Base-by-base conservation (phyloP, 1,140 invertebrate species). In the Papilio polytes region DNA sequence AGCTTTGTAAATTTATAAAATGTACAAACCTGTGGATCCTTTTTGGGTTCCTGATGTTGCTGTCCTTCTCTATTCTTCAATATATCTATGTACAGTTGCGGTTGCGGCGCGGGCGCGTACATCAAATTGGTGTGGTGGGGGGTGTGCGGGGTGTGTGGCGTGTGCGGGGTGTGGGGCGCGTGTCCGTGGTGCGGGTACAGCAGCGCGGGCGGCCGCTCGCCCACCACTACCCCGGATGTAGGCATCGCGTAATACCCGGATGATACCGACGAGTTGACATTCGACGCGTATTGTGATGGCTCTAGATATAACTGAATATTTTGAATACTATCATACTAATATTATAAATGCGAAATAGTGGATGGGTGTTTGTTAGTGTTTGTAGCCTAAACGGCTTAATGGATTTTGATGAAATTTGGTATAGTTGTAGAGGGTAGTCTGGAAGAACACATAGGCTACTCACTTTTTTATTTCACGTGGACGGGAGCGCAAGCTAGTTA, bases 131-230 rank as follows among this genome's bases (percentile, higher is more conserved):
- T 86, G 80, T 94, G 92, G 74, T 94, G 92, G 3, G 90, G 92
- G 6, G 90, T 88, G 74, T 91, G 89, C 18, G 85, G 85, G 76
- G 84, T 86, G 74, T 91, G 89, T 7, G 91, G 91, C 1, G 88
- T 89, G 83, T 89, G 87, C 8, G 31, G 31, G 31, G 31, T 36
- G 31, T 36, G 31, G 31, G 86, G 85, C 1, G 85, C 85, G 78
- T 92, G 92, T 10, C 88, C 92, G 84, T 95, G 93, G 83, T 95
- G 94, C 7, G 91, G 88, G 85, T 94, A 95, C 80, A 94, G 77
- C 46, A 95, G 80, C 0, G 93, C 91, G 0, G 92, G 91, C 10
- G 92, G 89, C 0, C 93, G 86, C 80, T 94, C 92, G 1, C 85
- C 85, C 41, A 92, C 91, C 72, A 90, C 90, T 12, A 94, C 93